phyloP scores from a whole-genome alignment of 2,888 invertebrate species.

The Hipparchia sbordonii region DNA sequence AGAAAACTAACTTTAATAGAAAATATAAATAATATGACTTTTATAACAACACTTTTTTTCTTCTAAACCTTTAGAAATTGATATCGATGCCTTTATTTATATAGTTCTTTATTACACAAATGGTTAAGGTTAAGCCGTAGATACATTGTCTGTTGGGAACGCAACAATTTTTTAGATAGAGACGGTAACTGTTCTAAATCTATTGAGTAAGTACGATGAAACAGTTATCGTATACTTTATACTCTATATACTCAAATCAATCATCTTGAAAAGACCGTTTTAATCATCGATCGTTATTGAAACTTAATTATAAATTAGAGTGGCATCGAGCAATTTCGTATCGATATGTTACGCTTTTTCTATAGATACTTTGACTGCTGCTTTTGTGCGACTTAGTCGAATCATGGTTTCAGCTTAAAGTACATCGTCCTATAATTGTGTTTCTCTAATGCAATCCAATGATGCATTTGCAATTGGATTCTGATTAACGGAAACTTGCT shows the following conservation, averaged over 20 bases:
- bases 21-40: no score
- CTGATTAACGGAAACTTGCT: constrained; percentile 2
- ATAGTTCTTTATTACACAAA: no score
- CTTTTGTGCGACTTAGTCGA: background rate
- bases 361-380: constrained; percentile 17
- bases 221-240: no score
- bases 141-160: no score
- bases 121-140: no score
- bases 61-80: no score
- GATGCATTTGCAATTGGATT: constrained; percentile 12
- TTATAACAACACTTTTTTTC: no score
- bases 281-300: constrained; percentile 37
- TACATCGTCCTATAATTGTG: constrained; percentile 4
- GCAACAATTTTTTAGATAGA: background rate
- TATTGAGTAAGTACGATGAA: background rate
- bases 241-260: constrained; percentile 35
- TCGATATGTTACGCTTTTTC: constrained; percentile 29
- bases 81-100: no score
- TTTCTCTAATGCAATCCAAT: constrained; percentile 16
- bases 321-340: constrained; percentile 28
- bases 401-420: constrained; percentile 13
- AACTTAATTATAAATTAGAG: constrained; percentile 36
- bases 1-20: no score
- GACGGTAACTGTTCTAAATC: constrained; percentile 37
- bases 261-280: constrained; percentile 33